Conservation (phyloP, 2,888 invertebrate species). For the Ligdia adustata region DNA sequence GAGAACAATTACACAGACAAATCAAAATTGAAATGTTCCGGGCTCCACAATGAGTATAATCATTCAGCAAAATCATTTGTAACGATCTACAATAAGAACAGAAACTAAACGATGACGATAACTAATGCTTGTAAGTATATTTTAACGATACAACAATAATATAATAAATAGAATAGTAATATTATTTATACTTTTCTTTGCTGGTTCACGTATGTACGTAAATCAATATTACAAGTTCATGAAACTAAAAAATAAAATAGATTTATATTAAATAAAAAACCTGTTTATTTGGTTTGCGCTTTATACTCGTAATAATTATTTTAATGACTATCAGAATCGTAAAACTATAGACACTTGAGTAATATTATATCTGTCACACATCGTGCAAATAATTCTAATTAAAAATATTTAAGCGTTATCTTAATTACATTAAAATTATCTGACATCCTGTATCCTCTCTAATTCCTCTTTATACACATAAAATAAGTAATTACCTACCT, state of each 20-base stretch:
- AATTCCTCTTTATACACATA: too few species aligned
- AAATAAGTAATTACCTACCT: too few species aligned
- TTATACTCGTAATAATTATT: slow-evolving; percentile 3
- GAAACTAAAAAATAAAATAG: slow-evolving; percentile 18
- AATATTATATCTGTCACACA: slow-evolving; percentile 8
- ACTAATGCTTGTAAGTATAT: too few species aligned
- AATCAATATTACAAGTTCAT: slow-evolving; percentile 11
- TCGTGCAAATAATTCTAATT: too few species aligned
- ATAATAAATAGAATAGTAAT: too few species aligned
- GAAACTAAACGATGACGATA: not conserved
- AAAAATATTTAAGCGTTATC: too few species aligned
- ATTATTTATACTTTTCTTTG: not conserved
- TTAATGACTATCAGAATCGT: slow-evolving; percentile 21
- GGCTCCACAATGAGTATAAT: slow-evolving; percentile 4
- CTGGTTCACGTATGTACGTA: slow-evolving; percentile 3
- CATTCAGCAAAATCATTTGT: too few species aligned
- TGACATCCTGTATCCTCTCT: too few species aligned
- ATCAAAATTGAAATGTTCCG: not conserved
- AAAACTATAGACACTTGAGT: slow-evolving; percentile 10
- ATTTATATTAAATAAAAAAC: slow-evolving; percentile 21
- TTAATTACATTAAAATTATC: too few species aligned
- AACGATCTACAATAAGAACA: too few species aligned
- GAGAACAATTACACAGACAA: slow-evolving; percentile 10
- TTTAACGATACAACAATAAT: too few species aligned
- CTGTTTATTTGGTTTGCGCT: slow-evolving; percentile 21